phyloP scores from a whole-genome alignment of 2,113 vertebrate genomes.

The Elaphurus davidianus region DNA sequence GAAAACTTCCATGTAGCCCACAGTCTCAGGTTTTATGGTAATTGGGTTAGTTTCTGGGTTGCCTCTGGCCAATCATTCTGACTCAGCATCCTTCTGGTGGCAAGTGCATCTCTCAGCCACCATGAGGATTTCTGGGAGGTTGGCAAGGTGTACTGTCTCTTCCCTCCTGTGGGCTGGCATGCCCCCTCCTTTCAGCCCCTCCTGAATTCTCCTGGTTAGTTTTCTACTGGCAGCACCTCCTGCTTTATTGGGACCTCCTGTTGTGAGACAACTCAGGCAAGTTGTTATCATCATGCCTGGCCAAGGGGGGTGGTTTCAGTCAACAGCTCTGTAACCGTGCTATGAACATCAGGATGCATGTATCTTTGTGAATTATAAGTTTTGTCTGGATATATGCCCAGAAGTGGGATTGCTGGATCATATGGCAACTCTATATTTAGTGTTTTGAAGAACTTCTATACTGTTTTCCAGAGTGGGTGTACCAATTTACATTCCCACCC shows the following conservation, averaged over 20 bases:
- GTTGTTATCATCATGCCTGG: not conserved
- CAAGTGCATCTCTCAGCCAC: fast-evolving
- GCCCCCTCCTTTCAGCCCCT: not conserved
- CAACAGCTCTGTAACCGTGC: not conserved
- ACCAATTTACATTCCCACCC: not conserved
- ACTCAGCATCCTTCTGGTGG: not conserved
- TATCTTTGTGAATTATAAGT: not conserved
- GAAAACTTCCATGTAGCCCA: not conserved
- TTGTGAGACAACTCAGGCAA: not conserved
- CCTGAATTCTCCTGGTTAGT: not conserved
- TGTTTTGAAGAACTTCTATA: not conserved
- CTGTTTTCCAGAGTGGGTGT: not conserved
- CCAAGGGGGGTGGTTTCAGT: not conserved
- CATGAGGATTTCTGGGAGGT: not conserved
- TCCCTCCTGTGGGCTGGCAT: not conserved
- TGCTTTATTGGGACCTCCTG: not conserved
- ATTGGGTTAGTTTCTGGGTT: not conserved
- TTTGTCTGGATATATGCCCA: not conserved
- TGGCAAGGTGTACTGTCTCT: not conserved
- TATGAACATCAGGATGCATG: not conserved
- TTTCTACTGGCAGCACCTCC: not conserved
- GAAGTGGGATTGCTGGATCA: not conserved
- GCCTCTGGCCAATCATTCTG: not conserved
- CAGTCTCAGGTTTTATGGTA: not conserved
- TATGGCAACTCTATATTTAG: not conserved